These are phyloP conservation scores for Protomyctophum bolini DNA, from an alignment of 2,113 vertebrate genomes.

Conservation along the genomic window DNA sequence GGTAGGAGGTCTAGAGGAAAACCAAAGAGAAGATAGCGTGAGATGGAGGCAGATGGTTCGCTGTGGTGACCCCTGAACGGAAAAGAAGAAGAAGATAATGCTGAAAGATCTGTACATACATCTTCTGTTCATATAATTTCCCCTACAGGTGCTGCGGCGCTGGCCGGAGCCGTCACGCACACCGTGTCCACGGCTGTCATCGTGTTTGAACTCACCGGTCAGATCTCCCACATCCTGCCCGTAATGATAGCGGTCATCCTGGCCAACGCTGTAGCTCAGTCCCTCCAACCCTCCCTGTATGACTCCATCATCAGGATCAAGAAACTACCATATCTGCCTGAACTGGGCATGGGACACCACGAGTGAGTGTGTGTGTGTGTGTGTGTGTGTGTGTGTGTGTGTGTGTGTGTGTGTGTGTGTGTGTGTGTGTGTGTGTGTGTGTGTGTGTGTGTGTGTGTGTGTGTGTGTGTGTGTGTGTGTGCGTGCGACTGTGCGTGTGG, in stretches of 20 bases:
- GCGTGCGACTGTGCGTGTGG: too few relatives aligned
- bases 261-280: conserved; percentile 95
- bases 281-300: conserved; percentile 95
- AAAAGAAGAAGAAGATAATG: not conserved
- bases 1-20: too few relatives aligned
- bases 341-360: conserved; percentile 95
- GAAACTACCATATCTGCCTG: conserved; percentile 97
- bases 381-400: not conserved
- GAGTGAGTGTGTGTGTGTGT: conserved; percentile 82
- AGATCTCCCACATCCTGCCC: conserved; percentile 97
- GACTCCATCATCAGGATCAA: conserved; percentile 99
- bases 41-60: too few relatives aligned
- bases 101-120: not conserved
- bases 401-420: not conserved
- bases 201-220: conserved; percentile 96
- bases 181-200: conserved; percentile 98
- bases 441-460: conserved; percentile 81
- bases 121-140: conserved; percentile 15
- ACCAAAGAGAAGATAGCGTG: too few relatives aligned
- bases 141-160: conserved; percentile 86
- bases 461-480: not conserved
- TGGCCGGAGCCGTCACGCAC: conserved; percentile 96
- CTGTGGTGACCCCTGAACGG: too few relatives aligned
- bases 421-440: not conserved
- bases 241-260: conserved; percentile 99